These are phyloP conservation scores for Falco cherrug DNA, from an alignment of 2,797 vertebrate genomes.

Conservation along the genomic window DNA sequence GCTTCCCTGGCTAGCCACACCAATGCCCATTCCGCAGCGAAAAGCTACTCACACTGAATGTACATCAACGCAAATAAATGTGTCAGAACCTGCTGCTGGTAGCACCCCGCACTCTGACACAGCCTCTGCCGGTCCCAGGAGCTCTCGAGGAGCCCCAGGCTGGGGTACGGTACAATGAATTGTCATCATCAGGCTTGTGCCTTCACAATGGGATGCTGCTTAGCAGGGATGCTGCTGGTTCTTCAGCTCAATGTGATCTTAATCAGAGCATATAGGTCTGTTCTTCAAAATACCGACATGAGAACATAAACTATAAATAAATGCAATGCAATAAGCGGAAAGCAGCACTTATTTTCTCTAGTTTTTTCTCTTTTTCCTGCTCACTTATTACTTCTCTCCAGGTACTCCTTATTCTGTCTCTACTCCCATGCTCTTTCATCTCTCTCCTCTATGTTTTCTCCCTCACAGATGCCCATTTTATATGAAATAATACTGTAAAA, in stretches of 20 bases:
- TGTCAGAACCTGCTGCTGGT: not conserved
- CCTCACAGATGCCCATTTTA: not conserved
- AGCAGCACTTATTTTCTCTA: not conserved
- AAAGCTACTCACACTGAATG: not conserved
- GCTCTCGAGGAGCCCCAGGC: not conserved
- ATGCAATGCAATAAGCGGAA: not conserved
- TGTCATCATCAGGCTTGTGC: not conserved
- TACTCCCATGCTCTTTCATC: not conserved
- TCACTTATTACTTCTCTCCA: not conserved
- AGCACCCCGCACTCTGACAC: not conserved
- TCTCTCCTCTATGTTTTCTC: not conserved
- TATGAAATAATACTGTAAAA: not conserved
- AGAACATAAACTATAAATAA: not conserved
- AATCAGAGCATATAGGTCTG: not conserved
- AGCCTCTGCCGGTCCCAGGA: not conserved
- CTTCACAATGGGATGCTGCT: not conserved
- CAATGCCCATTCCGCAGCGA: not conserved
- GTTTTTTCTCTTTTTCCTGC: not conserved
- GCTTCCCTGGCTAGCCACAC: not conserved
- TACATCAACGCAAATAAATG: not conserved
- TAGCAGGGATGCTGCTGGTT: not conserved
- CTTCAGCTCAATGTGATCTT: not conserved
- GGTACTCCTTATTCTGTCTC: not conserved
- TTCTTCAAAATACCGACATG: not conserved
- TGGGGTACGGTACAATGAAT: not conserved